phyloP scores from a whole-genome alignment of 2,888 invertebrate species.

The Asteroscopus sphinx region DNA sequence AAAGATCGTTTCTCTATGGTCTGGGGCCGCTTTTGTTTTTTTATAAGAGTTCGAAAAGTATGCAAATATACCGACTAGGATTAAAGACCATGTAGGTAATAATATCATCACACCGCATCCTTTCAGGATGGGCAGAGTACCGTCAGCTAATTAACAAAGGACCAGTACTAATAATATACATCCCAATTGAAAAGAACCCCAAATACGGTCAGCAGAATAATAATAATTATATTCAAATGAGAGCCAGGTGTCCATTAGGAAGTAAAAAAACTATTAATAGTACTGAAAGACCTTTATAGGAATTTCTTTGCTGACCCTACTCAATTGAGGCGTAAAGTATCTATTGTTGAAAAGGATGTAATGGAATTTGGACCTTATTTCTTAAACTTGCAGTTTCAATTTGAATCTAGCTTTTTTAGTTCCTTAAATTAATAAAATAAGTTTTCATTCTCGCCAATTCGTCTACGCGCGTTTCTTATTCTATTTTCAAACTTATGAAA shows the following conservation, averaged over 20 bases:
- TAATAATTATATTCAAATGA: slow-evolving; percentile 67
- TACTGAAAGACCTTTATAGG: slow-evolving; percentile 47
- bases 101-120: slow-evolving; percentile 3
- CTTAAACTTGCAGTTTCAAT: neutral
- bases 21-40: too few species aligned
- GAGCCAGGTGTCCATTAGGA: slow-evolving; percentile 75
- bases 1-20: too few species aligned
- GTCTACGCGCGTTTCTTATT: too few species aligned
- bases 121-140: slow-evolving; percentile 36
- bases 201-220: slow-evolving; percentile 63
- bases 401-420: neutral
- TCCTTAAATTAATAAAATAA: too few species aligned
- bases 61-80: neutral
- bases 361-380: slow-evolving; percentile 15
- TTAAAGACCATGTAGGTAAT: slow-evolving; percentile 17
- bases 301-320: slow-evolving; percentile 73
- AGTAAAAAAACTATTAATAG: slow-evolving; percentile 65
- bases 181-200: slow-evolving; percentile 42
- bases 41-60: neutral
- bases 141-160: slow-evolving; percentile 43
- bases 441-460: too few species aligned
- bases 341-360: slow-evolving; percentile 15
- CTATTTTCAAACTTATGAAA: too few species aligned
- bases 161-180: slow-evolving; percentile 43
- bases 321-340: slow-evolving; percentile 34